These are phyloP conservation scores for Propsilocerus akamusi DNA, from an alignment of 1,140 invertebrate genomes.

Conservation along the genomic window DNA sequence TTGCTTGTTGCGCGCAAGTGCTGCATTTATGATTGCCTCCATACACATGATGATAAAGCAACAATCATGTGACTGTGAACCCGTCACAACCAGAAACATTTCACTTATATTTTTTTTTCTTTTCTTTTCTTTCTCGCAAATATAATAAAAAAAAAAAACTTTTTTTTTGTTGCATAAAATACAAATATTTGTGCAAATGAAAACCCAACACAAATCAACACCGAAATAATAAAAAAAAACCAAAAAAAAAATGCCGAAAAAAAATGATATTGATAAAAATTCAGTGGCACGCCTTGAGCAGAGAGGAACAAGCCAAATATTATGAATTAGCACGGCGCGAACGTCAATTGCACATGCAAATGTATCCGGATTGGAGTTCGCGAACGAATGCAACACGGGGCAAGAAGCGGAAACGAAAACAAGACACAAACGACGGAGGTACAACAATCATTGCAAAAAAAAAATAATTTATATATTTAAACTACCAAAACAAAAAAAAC, in stretches of 20 bases:
- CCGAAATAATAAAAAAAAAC: not conserved
- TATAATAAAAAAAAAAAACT: too few relatives aligned
- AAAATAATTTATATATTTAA: slow-evolving; percentile 7
- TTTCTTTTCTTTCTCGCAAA: too few relatives aligned
- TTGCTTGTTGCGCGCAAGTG: too few relatives aligned
- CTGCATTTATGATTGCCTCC: too few relatives aligned
- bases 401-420: slow-evolving; percentile 99
- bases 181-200: too few relatives aligned
- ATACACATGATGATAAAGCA: too few relatives aligned
- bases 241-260: not conserved
- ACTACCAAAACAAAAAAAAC: slow-evolving; percentile 7
- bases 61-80: too few relatives aligned
- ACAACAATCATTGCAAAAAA: slow-evolving; percentile 22
- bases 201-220: not conserved
- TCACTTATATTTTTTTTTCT: not conserved
- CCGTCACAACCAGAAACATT: too few relatives aligned
- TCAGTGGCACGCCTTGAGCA: slow-evolving; percentile 96
- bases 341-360: slow-evolving; percentile 95
- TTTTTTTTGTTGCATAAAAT: too few relatives aligned
- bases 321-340: slow-evolving; percentile 97
- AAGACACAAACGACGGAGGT: slow-evolving; percentile 93
- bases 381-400: slow-evolving; percentile 92
- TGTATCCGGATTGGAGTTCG: slow-evolving; percentile 98
- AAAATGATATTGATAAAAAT: slow-evolving; percentile 10
- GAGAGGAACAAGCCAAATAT: slow-evolving; percentile 98